phyloP scores from a whole-genome alignment of 1,140 invertebrate species.

The Magallana gigas region DNA sequence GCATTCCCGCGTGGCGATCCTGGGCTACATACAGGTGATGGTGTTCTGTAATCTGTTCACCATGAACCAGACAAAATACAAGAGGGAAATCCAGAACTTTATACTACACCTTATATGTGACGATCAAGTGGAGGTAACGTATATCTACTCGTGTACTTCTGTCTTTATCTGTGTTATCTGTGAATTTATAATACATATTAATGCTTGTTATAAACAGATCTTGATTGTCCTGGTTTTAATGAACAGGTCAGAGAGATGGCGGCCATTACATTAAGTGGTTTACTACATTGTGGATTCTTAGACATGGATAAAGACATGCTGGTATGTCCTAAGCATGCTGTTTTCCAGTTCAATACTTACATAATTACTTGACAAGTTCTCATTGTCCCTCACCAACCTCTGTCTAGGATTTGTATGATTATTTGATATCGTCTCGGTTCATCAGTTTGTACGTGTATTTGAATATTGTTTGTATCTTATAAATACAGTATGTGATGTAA shows the following conservation, averaged over 20 bases:
- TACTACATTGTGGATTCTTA: conserved; percentile 92
- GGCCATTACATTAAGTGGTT: conserved; percentile 89
- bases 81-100: conserved; percentile 68
- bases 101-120: conserved; percentile 76
- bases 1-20: conserved; percentile 86
- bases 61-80: conserved; percentile 64
- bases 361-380: too few relatives aligned
- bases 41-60: conserved; percentile 91
- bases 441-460: too few relatives aligned
- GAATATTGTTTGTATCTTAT: too few relatives aligned
- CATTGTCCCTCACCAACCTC: too few relatives aligned
- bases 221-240: neutral
- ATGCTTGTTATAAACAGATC: neutral
- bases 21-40: conserved; percentile 89
- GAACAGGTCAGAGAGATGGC: conserved; percentile 86
- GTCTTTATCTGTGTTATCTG: neutral
- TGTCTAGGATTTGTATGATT: too few relatives aligned
- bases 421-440: too few relatives aligned
- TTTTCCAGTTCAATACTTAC: neutral
- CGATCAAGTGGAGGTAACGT: conserved; percentile 77
- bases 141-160: too few relatives aligned
- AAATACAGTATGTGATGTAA: too few relatives aligned
- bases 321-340: conserved; percentile 64
- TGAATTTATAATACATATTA: neutral
- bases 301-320: conserved; percentile 79